Conservation (phyloP, 35 echinoderm and acorn worm genomes). For the Lytechinus pictus region DNA sequence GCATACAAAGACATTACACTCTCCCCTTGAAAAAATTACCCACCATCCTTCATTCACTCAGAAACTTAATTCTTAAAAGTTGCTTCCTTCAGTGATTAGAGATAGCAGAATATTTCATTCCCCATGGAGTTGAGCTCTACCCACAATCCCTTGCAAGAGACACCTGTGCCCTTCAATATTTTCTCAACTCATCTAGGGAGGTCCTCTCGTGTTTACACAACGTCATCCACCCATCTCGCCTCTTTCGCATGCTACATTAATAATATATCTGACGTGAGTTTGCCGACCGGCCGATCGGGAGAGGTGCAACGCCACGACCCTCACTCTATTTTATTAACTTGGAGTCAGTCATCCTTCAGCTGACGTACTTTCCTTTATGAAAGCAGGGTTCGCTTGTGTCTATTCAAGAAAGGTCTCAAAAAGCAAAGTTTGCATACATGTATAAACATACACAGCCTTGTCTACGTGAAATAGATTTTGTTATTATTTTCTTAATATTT, state of each 20-base stretch:
- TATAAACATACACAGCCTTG: too few relatives aligned
- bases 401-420: background rate
- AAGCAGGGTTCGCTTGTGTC: background rate
- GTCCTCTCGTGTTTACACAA: background rate
- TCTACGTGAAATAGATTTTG: too few relatives aligned
- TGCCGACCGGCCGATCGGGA: background rate
- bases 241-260: background rate
- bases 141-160: background rate
- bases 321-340: slow-evolving; percentile 20
- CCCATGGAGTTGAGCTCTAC: too few relatives aligned
- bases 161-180: slow-evolving; percentile 1
- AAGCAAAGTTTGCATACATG: background rate
- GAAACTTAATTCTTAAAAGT: too few relatives aligned
- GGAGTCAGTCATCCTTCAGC: background rate
- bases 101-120: too few relatives aligned
- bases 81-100: too few relatives aligned
- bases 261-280: background rate
- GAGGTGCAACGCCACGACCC: background rate
- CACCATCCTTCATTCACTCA: too few relatives aligned
- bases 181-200: background rate
- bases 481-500: too few relatives aligned
- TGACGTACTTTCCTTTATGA: background rate
- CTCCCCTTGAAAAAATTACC: too few relatives aligned
- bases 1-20: too few relatives aligned
- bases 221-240: slow-evolving; percentile 14